These are phyloP conservation scores for Toxotes lorentzi DNA, from an alignment of 2,797 vertebrate species.

Conservation along the genomic window DNA sequence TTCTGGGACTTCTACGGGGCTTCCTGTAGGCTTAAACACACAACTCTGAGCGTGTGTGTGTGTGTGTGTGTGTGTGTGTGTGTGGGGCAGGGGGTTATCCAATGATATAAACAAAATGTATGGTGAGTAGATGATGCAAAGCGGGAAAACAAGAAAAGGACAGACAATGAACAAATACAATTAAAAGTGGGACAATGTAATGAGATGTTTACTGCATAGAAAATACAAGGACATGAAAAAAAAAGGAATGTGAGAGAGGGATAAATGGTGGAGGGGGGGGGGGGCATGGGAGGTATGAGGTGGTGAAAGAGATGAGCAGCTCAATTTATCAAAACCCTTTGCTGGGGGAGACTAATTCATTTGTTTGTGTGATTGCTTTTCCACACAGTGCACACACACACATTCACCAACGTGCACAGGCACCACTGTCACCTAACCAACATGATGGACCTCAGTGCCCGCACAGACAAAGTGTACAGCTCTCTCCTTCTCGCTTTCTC, in stretches of 20 bases:
- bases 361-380: slow-evolving; percentile 89
- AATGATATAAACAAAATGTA: slow-evolving; percentile 66
- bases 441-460: slow-evolving; percentile 35
- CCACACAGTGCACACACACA: slow-evolving; percentile 35
- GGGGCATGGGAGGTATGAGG: slow-evolving; percentile 26
- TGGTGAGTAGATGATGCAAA: slow-evolving; percentile 48
- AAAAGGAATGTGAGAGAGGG: slow-evolving; percentile 28
- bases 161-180: slow-evolving; percentile 79
- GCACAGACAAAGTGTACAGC: slow-evolving; percentile 34
- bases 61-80: not conserved
- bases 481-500: slow-evolving; percentile 20
- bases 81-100: slow-evolving; percentile 2
- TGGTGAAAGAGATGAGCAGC: slow-evolving; percentile 71
- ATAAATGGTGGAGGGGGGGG: slow-evolving; percentile 50
- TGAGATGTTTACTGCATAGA: slow-evolving; percentile 80
- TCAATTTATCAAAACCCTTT: slow-evolving; percentile 86
- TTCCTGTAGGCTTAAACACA: slow-evolving; percentile 23
- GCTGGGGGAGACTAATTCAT: slow-evolving; percentile 86
- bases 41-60: not conserved
- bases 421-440: slow-evolving; percentile 45
- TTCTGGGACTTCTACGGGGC: slow-evolving; percentile 23
- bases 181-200: slow-evolving; percentile 79
- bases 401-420: slow-evolving; percentile 11
- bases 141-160: slow-evolving; percentile 35
- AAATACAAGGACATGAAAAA: slow-evolving; percentile 61